Evolutionary conservation across 2,113 vertebrate genomes (phyloP), one percentile per base, ranked within the genome.

Genomic region (Clarias macrocephalus): DNA sequence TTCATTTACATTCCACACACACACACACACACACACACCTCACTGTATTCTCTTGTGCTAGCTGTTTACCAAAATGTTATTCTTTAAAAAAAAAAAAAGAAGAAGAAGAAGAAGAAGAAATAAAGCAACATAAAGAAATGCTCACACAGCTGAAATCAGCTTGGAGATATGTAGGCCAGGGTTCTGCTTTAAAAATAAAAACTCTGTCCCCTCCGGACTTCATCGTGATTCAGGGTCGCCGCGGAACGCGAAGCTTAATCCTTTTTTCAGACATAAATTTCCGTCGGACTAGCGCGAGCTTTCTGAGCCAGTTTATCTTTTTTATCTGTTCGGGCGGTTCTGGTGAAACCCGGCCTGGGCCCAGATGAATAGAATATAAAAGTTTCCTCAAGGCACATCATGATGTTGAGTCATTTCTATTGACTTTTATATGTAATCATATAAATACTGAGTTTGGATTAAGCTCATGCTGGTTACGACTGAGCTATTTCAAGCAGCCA

Each of bases 1-100:
- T 82, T 89, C 54, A 85, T 89, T 87, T 87, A 63, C 62, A 89
- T 85, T 89, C 82, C 37, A 42, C 80, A 79, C 54, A 30, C 54
- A 56, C 75, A 56, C 75, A 77, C 75, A 73, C 88, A 86, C 42
- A 79, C 75, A 70, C 66, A 70, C 70, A 42, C 19, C 12, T 18
- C 12, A 13, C 73, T 21, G 21, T 85, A 68, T 87, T 85, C 62
- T 82, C 59, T 62, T 73, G 37, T 84, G 82, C 79, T 37, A 87
- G 76, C 85, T 87, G 62, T 79, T 85, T 62, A 89, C 76, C 85
- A 48, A 60, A 87, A 87, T 63, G 19, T 37, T 21, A n/a, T 76
- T 54, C 73, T 23, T 25, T 21, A 72, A 86, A 84, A 65, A 33
- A 52, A 66, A 48, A 42, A 42, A 42, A 42, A 42, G 33, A 33